A percentile compares a stretch with the other conserved stretches of the same genome.
These are phyloP conservation scores for Drosophila sechellia DNA, from an alignment of 1,140 invertebrate genomes.

Conservation along the genomic window DNA sequence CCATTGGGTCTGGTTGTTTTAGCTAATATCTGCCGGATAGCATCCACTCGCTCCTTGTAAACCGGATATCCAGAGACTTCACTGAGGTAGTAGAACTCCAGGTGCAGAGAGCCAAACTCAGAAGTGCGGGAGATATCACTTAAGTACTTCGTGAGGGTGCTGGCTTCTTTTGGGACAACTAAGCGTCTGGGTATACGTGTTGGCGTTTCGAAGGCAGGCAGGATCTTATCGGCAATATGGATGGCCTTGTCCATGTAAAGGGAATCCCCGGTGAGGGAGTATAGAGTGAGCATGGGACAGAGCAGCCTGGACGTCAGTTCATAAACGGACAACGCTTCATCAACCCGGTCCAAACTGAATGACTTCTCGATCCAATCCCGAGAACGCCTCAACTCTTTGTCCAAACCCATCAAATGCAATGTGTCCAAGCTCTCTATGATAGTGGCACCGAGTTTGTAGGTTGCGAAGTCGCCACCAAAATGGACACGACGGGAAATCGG, in stretches of 20 bases:
- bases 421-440: conserved; percentile 99
- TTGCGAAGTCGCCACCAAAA: conserved; percentile 95
- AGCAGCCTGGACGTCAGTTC: conserved; percentile 99
- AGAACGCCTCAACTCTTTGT: conserved; percentile 96
- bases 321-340: conserved; percentile 97
- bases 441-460: conserved; percentile 93
- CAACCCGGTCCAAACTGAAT: conserved; percentile 92
- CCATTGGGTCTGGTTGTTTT: conserved; percentile 94
- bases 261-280: conserved; percentile 96
- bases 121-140: conserved; percentile 97
- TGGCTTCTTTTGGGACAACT: conserved; percentile 89
- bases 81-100: conserved; percentile 98
- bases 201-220: conserved; percentile 98
- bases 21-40: conserved; percentile 92
- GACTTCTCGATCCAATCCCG: conserved; percentile 95
- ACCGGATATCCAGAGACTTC: conserved; percentile 96
- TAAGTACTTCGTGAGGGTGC: conserved; percentile 92
- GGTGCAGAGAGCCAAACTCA: conserved; percentile 97
- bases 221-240: conserved; percentile 94
- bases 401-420: conserved; percentile 97
- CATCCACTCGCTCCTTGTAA: conserved; percentile 93
- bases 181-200: conserved; percentile 96
- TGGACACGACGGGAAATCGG: conserved; percentile 96
- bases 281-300: conserved; percentile 96
- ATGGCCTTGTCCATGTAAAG: conserved; percentile 97